Percentiles rank a stretch among this genome's conserved stretches.
phyloP scores from a whole-genome alignment of 1,140 invertebrate species.

The Diploscapter pachys region DNA sequence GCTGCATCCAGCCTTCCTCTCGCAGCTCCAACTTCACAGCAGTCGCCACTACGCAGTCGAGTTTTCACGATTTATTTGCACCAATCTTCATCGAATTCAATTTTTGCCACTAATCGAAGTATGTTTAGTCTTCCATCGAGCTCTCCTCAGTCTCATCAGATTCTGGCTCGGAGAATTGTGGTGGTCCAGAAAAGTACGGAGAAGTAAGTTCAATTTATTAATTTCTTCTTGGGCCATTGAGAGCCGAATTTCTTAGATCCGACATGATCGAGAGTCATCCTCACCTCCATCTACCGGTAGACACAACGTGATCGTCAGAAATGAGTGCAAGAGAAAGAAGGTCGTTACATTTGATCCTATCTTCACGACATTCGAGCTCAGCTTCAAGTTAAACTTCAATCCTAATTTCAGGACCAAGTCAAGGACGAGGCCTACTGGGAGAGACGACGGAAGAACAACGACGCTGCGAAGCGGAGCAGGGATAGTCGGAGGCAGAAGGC shows the following conservation, averaged over 20 bases:
- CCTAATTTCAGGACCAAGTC: slow-evolving; percentile 18
- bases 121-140: too few species aligned
- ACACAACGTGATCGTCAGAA: slow-evolving; percentile 16
- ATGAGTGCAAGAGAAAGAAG: slow-evolving; percentile 17
- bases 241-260: background rate
- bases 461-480: slow-evolving; percentile 85
- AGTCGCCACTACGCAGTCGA: too few species aligned
- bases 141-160: too few species aligned
- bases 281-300: slow-evolving; percentile 10
- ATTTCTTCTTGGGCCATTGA: slow-evolving; percentile 1
- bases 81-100: too few species aligned
- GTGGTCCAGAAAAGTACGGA: too few species aligned
- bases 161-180: too few species aligned
- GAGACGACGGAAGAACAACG: slow-evolving; percentile 84
- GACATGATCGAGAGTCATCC: background rate
- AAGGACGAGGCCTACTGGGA: slow-evolving; percentile 82
- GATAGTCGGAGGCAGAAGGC: slow-evolving; percentile 77
- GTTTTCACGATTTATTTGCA: too few species aligned
- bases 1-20: too few species aligned
- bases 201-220: background rate
- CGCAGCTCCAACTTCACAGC: too few species aligned
- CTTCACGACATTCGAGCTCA: background rate
- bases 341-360: background rate
- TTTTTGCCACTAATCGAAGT: too few species aligned
- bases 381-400: background rate